phyloP scores from a whole-genome alignment of 1,140 invertebrate genomes.

The Adoxophyes honmai region DNA sequence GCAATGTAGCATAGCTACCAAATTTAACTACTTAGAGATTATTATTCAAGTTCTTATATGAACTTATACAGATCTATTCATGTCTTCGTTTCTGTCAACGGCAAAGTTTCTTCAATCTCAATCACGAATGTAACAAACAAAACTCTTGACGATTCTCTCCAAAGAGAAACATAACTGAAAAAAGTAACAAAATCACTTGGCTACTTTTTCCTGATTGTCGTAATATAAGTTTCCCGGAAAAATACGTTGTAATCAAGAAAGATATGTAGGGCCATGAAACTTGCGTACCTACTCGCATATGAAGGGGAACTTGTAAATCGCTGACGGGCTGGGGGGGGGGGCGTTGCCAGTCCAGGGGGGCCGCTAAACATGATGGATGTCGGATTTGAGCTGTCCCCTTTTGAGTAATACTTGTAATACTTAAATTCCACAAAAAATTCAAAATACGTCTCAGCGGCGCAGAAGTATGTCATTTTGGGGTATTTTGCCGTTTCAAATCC shows the following conservation, averaged over 20 bases:
- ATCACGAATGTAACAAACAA: neutral
- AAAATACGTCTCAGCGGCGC: neutral
- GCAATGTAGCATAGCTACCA: too few species aligned
- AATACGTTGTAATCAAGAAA: slow-evolving; percentile 15
- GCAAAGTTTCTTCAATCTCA: neutral
- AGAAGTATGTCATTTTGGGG: neutral
- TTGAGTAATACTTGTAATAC: slow-evolving; percentile 14
- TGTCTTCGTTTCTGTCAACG: too few species aligned
- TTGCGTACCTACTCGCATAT: neutral
- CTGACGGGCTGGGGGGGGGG: neutral
- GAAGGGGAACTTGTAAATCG: slow-evolving; percentile 1
- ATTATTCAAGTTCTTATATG: too few species aligned
- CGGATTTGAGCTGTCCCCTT: neutral
- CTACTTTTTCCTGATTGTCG: slow-evolving; percentile 4
- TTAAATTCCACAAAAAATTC: neutral
- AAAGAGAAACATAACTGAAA: neutral
- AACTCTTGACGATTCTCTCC: neutral
- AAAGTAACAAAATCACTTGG: slow-evolving; percentile 8
- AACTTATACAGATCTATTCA: too few species aligned
- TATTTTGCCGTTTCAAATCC: too few species aligned
- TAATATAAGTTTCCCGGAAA: slow-evolving; percentile 15
- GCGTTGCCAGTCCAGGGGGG: neutral
- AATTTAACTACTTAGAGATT: too few species aligned
- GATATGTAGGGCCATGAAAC: slow-evolving; percentile 9
- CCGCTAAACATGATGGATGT: slow-evolving; percentile 7